Evolutionary conservation across 2,113 vertebrate genomes (phyloP).

Genomic region (Sigmodon hispidus): DNA sequence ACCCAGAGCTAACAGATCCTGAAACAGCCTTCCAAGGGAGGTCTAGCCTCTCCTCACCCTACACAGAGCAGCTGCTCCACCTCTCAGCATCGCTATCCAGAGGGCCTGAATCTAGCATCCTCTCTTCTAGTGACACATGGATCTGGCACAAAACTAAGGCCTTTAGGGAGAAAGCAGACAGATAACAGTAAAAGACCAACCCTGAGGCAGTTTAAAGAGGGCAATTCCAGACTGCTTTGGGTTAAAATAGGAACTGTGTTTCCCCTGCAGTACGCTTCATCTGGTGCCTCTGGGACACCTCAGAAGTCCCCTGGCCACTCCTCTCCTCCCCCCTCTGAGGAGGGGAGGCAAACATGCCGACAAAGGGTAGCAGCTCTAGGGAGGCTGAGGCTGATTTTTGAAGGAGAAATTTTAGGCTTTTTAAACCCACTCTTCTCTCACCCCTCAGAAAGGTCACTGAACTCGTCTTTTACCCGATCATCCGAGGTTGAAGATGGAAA

Average conservation of each 20-base stretch:
- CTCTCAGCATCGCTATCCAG: background rate
- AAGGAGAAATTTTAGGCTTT: constrained; percentile 83
- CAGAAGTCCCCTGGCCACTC: background rate
- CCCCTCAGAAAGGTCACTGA: constrained; percentile 95
- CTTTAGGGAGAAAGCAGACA: background rate
- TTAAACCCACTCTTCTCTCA: constrained; percentile 91
- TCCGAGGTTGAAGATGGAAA: constrained; percentile 83
- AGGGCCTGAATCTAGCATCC: background rate
- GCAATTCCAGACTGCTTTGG: background rate
- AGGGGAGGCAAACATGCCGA: background rate
- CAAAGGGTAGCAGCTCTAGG: background rate
- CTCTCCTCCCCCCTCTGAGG: constrained; percentile 14
- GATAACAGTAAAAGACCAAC: background rate
- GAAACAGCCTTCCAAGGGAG: background rate
- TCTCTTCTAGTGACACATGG: background rate
- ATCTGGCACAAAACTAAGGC: background rate
- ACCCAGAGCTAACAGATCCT: background rate
- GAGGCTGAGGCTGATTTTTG: constrained; percentile 63
- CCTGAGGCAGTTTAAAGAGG: background rate
- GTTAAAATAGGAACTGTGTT: background rate
- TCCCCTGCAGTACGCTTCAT: background rate
- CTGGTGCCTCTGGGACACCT: background rate
- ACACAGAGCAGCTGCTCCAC: background rate
- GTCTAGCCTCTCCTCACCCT: background rate
- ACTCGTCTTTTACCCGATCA: constrained; percentile 90